These are phyloP conservation scores for Gavialis gangeticus DNA, from an alignment of 2,113 vertebrate species.

Conservation along the genomic window DNA sequence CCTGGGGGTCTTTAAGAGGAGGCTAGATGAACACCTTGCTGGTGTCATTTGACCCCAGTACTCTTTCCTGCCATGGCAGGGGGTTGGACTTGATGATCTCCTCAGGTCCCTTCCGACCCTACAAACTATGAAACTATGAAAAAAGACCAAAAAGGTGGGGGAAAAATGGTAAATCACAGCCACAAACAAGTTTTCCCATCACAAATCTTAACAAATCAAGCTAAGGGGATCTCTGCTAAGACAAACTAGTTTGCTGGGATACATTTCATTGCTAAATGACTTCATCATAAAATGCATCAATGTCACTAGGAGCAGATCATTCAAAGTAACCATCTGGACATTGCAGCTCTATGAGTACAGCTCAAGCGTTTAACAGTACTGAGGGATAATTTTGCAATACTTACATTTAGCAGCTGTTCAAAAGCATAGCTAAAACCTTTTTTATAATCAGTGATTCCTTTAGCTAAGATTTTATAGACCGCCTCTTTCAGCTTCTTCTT, in stretches of 20 bases:
- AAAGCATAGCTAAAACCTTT: slow-evolving; percentile 98
- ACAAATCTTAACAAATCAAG: neutral
- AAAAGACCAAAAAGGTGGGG: neutral
- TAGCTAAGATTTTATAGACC: slow-evolving; percentile 95
- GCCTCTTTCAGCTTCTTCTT: slow-evolving; percentile 98
- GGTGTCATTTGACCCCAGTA: too few relatives aligned
- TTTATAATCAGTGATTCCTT: slow-evolving; percentile 98
- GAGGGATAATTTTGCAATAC: slow-evolving; percentile 47
- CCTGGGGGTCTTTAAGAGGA: too few relatives aligned
- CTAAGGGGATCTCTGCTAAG: neutral
- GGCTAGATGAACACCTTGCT: too few relatives aligned
- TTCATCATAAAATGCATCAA: neutral
- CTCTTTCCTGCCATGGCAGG: too few relatives aligned
- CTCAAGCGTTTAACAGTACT: neutral
- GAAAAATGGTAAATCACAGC: neutral
- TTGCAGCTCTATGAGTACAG: neutral
- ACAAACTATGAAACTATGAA: too few relatives aligned
- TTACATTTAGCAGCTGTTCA: slow-evolving; percentile 93
- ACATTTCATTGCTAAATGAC: neutral
- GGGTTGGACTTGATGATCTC: too few relatives aligned
- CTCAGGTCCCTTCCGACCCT: too few relatives aligned
- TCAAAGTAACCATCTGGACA: neutral
- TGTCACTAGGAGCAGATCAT: neutral
- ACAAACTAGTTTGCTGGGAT: neutral
- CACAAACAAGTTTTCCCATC: neutral